Evolutionary conservation across 2,797 vertebrate species (phyloP).

Genomic region (Echeneis naucrates): DNA sequence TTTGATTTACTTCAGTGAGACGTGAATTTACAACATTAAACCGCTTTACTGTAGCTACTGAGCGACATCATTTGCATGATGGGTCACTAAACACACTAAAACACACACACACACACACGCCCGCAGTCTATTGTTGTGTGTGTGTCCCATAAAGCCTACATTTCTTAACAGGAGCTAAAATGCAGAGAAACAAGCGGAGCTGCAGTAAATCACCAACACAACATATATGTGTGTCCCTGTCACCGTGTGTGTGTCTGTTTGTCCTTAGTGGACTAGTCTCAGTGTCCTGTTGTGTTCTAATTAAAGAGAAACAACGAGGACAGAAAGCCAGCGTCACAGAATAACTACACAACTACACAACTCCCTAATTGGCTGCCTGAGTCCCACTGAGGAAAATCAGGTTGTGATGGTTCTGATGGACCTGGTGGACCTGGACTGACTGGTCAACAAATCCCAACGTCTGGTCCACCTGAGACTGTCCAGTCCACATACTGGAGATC

Average conservation of each 20-base stretch:
- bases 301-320: constrained; percentile 39
- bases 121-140: not conserved
- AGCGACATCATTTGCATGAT: constrained; percentile 81
- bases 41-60: constrained; percentile 78
- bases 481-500: too few relatives aligned
- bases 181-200: constrained; percentile 73
- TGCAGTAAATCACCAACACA: constrained; percentile 76
- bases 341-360: too few relatives aligned
- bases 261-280: constrained; percentile 44
- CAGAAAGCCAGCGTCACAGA: too few relatives aligned
- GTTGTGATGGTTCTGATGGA: too few relatives aligned
- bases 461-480: too few relatives aligned
- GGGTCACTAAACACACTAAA: constrained; percentile 65
- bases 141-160: constrained; percentile 74
- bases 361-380: too few relatives aligned
- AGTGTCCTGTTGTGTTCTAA: constrained; percentile 53
- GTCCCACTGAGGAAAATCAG: too few relatives aligned
- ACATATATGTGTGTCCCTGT: constrained; percentile 4
- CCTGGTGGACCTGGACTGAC: too few relatives aligned
- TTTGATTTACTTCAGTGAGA: constrained; percentile 61
- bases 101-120: not conserved
- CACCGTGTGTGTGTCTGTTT: constrained; percentile 1
- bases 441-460: too few relatives aligned
- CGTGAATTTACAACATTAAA: constrained; percentile 79
- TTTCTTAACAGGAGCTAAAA: constrained; percentile 82